phyloP scores from a whole-genome alignment of 2,888 invertebrate genomes.

The Lampropteryx suffumata region DNA sequence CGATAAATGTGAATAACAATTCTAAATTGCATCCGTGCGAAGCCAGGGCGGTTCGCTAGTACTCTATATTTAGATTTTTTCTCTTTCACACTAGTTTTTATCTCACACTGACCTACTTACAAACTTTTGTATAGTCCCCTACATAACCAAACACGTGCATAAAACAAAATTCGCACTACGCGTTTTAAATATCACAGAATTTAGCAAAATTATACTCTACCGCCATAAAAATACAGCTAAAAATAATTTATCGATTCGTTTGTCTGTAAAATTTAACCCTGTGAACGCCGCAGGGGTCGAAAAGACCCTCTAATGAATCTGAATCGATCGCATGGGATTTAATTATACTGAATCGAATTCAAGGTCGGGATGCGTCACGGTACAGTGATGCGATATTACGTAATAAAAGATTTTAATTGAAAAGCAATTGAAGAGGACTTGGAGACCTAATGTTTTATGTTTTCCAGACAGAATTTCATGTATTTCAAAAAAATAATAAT shows the following conservation, averaged over 20 bases:
- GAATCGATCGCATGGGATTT: conserved; percentile 69
- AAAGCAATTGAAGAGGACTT: too few relatives aligned
- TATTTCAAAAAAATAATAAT: too few relatives aligned
- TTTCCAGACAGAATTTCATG: too few relatives aligned
- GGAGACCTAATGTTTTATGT: too few relatives aligned
- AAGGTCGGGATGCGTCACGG: conserved; percentile 58
- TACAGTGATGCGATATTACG: not conserved
- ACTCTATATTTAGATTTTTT: too few relatives aligned
- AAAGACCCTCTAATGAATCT: conserved; percentile 61
- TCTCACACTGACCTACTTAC: conserved; percentile 44
- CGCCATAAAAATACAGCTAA: conserved; percentile 21
- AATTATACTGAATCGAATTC: conserved; percentile 65
- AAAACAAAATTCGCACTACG: conserved; percentile 23
- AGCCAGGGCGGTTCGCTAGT: too few relatives aligned
- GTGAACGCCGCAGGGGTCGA: conserved; percentile 47
- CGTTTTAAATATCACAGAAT: conserved; percentile 25
- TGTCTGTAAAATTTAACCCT: conserved; percentile 44
- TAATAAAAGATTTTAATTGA: too few relatives aligned
- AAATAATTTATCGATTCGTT: conserved; percentile 34
- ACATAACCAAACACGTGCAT: conserved; percentile 20
- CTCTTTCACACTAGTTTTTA: not conserved
- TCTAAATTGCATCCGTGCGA: too few relatives aligned
- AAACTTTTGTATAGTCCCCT: conserved; percentile 24
- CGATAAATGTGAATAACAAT: too few relatives aligned
- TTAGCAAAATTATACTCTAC: conserved; percentile 14